phyloP scores from a whole-genome alignment of 2,113 vertebrate genomes.

The Periophthalmodon schlosseri region DNA sequence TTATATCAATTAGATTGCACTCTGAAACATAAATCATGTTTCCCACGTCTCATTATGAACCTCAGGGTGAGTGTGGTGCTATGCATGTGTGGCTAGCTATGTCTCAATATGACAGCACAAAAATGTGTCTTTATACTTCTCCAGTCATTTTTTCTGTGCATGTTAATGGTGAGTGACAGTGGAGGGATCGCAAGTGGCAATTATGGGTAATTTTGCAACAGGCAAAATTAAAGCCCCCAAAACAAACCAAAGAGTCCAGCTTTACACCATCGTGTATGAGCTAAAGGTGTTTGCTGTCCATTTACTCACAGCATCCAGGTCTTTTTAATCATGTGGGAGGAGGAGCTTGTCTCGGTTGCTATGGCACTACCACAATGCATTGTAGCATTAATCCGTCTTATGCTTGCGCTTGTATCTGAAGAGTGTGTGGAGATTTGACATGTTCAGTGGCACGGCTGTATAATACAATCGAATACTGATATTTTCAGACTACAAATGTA shows the following conservation, averaged over 20 bases:
- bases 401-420: neutral
- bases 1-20: constrained; percentile 72
- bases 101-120: constrained; percentile 51
- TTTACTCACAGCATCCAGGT: constrained; percentile 22
- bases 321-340: constrained; percentile 14
- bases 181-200: constrained; percentile 75
- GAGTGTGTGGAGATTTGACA: neutral
- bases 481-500: neutral
- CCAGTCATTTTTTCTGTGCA: constrained; percentile 41
- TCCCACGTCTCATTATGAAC: constrained; percentile 61
- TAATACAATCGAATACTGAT: neutral
- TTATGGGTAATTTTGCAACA: constrained; percentile 79
- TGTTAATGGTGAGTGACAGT: constrained; percentile 44
- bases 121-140: constrained; percentile 52
- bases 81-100: constrained; percentile 16
- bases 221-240: constrained; percentile 75
- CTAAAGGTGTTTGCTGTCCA: constrained; percentile 28
- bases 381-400: constrained; percentile 13
- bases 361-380: constrained; percentile 26
- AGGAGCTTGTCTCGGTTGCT: constrained; percentile 23
- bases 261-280: constrained; percentile 53
- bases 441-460: neutral
- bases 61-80: constrained; percentile 33
- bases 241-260: constrained; percentile 77
- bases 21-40: constrained; percentile 71